A percentile compares a stretch with the other conserved stretches of the same genome.
Evolutionary conservation across 2,797 vertebrate genomes (phyloP).

Genomic region (Tympanoctomys barrerae): DNA sequence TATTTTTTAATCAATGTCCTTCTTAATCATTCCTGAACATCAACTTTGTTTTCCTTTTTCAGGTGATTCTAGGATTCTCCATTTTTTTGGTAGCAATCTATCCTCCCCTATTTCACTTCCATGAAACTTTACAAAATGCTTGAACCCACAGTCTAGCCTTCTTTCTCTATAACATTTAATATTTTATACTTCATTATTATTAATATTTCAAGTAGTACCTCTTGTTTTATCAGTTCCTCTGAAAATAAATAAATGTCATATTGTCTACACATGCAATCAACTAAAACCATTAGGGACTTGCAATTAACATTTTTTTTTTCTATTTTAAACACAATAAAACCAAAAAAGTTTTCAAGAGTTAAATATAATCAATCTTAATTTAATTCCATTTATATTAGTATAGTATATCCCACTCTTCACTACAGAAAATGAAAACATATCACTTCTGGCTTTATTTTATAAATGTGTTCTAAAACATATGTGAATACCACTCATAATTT

Average conservation of each 20-base stretch:
- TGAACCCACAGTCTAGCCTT: background rate
- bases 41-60: background rate
- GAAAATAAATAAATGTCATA: constrained; percentile 4
- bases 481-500: background rate
- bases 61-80: background rate
- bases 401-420: background rate
- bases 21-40: background rate
- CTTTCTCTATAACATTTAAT: background rate
- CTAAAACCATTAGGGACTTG: background rate
- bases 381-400: background rate
- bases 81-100: background rate
- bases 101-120: background rate
- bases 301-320: background rate
- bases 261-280: background rate
- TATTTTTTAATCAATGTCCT: background rate
- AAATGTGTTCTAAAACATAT: background rate
- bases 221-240: background rate
- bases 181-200: background rate
- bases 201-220: background rate
- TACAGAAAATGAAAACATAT: background rate
- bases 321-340: background rate
- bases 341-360: background rate
- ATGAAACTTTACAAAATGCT: background rate
- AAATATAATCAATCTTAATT: background rate
- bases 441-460: background rate